Evolutionary conservation across 2,113 vertebrate genomes (phyloP).

Genomic region (Rostratula benghalensis): DNA sequence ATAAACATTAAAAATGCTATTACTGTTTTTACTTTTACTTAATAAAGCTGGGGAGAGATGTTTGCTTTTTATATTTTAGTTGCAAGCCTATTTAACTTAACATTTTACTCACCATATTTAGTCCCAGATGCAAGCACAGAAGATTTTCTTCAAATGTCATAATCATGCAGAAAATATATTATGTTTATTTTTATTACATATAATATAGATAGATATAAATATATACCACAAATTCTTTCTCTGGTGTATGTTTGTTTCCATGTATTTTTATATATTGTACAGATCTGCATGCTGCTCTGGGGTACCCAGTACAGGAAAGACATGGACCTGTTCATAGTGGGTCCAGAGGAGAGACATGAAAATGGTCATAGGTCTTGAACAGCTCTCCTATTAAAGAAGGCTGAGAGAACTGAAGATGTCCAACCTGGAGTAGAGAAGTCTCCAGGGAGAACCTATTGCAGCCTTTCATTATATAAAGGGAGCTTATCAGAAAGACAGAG

Average conservation of each 20-base stretch:
- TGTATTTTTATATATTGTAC: neutral
- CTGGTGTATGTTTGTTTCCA: neutral
- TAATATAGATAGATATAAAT: neutral
- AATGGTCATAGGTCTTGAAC: neutral
- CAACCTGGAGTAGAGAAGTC: neutral
- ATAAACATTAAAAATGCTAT: neutral
- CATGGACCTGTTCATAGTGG: rapidly evolving
- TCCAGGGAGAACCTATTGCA: neutral
- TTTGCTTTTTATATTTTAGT: neutral
- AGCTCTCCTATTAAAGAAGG: neutral
- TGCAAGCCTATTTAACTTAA: neutral
- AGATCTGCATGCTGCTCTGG: neutral
- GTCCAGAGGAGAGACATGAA: neutral
- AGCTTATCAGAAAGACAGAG: neutral
- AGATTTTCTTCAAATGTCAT: neutral
- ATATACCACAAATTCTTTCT: neutral
- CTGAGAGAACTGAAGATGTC: neutral
- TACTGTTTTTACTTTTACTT: neutral
- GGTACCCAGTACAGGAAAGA: neutral
- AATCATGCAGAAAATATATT: neutral
- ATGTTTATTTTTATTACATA: neutral
- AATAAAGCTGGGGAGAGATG: neutral
- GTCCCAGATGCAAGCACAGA: neutral
- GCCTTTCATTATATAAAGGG: neutral
- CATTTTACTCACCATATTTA: neutral